phyloP scores from a whole-genome alignment of 2,113 vertebrate species.

The Trochalopteron elliotii region DNA sequence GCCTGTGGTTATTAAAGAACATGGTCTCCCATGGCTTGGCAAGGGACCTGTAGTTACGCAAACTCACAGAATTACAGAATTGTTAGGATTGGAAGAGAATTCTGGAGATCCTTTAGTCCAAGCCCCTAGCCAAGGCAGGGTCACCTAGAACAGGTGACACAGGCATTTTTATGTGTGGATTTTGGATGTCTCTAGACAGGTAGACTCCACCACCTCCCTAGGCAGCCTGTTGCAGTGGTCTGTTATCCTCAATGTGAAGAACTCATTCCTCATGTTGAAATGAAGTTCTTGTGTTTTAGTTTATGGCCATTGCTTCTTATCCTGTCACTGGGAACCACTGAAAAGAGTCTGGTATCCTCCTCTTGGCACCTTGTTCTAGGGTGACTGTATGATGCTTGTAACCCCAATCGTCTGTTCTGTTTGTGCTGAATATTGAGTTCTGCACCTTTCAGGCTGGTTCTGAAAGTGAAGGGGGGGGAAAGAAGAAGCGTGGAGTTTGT shows the following conservation, averaged over 20 bases:
- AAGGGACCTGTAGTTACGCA: neutral
- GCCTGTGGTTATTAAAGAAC: neutral
- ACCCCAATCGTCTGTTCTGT: too few species aligned
- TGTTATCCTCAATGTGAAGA: neutral
- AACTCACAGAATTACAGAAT: neutral
- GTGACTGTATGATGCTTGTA: too few species aligned
- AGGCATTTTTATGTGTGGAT: neutral
- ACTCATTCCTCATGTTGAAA: neutral
- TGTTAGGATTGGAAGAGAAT: neutral
- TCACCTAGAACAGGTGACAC: neutral
- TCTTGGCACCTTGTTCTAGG: too few species aligned
- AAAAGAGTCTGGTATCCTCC: neutral
- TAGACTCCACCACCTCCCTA: neutral
- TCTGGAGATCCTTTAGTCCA: neutral
- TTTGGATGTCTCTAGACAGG: neutral
- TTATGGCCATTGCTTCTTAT: neutral
- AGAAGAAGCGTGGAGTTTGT: too few species aligned
- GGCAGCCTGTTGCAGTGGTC: neutral
- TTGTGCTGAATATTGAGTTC: too few species aligned
- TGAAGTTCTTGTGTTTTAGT: neutral
- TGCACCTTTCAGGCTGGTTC: too few species aligned
- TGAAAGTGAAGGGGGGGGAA: too few species aligned
- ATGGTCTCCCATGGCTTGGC: neutral
- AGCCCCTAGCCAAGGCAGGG: neutral
- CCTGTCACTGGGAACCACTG: neutral